phyloP scores from a whole-genome alignment of 1,140 invertebrate genomes.

The Tribolium madens region DNA sequence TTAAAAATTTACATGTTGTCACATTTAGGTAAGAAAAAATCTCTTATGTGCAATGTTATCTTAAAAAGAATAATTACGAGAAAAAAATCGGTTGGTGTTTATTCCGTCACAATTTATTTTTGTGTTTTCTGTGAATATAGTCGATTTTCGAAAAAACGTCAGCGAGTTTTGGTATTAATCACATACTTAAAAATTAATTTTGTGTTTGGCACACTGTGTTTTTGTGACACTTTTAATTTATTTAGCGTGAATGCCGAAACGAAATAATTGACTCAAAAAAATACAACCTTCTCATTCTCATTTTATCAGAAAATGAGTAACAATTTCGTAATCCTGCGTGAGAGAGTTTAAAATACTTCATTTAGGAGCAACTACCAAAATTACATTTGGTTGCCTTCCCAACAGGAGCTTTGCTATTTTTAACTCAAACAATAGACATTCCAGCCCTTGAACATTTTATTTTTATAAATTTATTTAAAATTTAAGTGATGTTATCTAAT shows the following conservation, averaged over 20 bases:
- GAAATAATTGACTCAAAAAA: not conserved
- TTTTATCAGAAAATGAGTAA: not conserved
- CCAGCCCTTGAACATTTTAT: constrained; percentile 7
- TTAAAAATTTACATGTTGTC: no score
- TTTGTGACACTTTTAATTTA: not conserved
- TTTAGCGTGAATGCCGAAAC: not conserved
- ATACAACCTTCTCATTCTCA: not conserved
- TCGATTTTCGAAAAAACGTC: no score
- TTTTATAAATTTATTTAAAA: constrained; percentile 4
- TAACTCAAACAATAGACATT: constrained; percentile 8
- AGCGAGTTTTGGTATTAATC: not conserved
- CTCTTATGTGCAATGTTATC: no score
- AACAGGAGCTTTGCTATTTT: constrained; percentile 17
- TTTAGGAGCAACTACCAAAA: not conserved
- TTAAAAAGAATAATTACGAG: no score
- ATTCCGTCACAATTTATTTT: no score
- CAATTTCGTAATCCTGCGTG: not conserved
- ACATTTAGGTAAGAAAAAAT: no score
- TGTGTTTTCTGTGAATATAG: no score
- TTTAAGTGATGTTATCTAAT: not conserved
- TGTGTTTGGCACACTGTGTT: not conserved
- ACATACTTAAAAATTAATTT: not conserved
- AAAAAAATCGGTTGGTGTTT: no score
- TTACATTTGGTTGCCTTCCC: not conserved
- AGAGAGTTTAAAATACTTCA: not conserved